Evolutionary conservation across 2,797 vertebrate genomes (phyloP), one percentile per base, ranked within the genome.

Genomic region (Parauchenoglanis punctatus): DNA sequence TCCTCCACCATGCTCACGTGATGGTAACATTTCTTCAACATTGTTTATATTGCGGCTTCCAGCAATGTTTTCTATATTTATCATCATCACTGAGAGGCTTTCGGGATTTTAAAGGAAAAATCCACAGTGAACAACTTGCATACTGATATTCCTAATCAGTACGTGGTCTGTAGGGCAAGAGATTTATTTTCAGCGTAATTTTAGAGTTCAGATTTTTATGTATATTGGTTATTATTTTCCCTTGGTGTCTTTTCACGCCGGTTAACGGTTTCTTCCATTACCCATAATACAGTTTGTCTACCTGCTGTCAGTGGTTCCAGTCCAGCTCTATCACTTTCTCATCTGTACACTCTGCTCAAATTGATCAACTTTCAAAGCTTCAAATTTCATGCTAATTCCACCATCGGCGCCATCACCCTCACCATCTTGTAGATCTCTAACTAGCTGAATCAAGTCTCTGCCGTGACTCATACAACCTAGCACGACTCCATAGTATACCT

Each of bases 1-100:
- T 95, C 93, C 61, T 91, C 91, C 0, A 44, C 56, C 3, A 2
- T 40, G 54, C 56, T 81, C 31, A 61, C 35, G 56, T 81, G 56
- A 44, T 10, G 13, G 4, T 7, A 35, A 12, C 10, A 12, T 80
- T 58, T 80, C 18, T 44, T 44, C 20, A 7, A 3, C 28, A 23
- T 78, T 56, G 52, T 35, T 58, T 58, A 20, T 78, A 58, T 56
- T 58, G 76, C 4, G 54, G 76, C 17, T 35, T 61, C 78, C 31
- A 40, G 15, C 17, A 35, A 40, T 56, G 28, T 25, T 81, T 61
- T 44, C 10, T 23, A 44, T 44, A 81, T 81, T 61, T 40, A 49
- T 40, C 40, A 25, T 81, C 31, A 61, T 81, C 49, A 77, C 49
- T 56, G 7, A 1, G 15, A 20, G 52, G 28, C 35, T 2, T 35